Base-by-base conservation (phyloP, 2,888 invertebrate genomes). In the Strigamia transsilvanica region DNA sequence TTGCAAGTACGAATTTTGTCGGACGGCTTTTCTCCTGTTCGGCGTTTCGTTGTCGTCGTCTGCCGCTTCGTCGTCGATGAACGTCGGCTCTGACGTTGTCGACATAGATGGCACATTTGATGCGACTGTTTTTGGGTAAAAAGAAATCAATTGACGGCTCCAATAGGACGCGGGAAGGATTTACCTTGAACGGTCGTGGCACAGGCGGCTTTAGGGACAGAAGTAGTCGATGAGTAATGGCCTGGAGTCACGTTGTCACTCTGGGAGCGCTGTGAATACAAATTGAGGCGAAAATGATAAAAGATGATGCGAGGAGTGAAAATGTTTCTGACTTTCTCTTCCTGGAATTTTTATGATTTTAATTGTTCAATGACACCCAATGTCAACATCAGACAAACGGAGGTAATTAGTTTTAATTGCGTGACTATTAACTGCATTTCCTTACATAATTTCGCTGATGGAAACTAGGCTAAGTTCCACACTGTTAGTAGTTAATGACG, bases 1-100 rank as follows among this genome's bases (percentile, higher is more conserved):
- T 21, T 87, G 85, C 61, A 87, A 84, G 84, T 87, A 87, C 13
- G 87, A 87, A n/a, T 86, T 86, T 83, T 87, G 87, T 79, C 87
- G 61, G 34, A 83, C 79, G 9, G 82, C 83, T 73, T 73, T 79
- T n/a, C 80, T 78, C 27, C 82, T 51, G 12, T 51, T 80, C 10
- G 61, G 46, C 32, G 80, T 66, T 12, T 83, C 42, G 66, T 83
- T 41, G 3, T 80, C 80, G 42, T 80, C 80, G n/a, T 13, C 80
- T n/a, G 80, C 21, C 6, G 61, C 61, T 7, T 61, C 61, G 10
- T 61, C 61, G 23, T 61, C 61, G 61, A 61, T 61, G 61, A 61
- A 61, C 7, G 21, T 9, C 12, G 61, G 61, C 18, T 61, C 61
- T 12, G 61, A n/a, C 4, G 61, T 61, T 21, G 21, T 61, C 21